phyloP scores from a whole-genome alignment of 2,113 vertebrate species.

The Pterocles gutturalis region DNA sequence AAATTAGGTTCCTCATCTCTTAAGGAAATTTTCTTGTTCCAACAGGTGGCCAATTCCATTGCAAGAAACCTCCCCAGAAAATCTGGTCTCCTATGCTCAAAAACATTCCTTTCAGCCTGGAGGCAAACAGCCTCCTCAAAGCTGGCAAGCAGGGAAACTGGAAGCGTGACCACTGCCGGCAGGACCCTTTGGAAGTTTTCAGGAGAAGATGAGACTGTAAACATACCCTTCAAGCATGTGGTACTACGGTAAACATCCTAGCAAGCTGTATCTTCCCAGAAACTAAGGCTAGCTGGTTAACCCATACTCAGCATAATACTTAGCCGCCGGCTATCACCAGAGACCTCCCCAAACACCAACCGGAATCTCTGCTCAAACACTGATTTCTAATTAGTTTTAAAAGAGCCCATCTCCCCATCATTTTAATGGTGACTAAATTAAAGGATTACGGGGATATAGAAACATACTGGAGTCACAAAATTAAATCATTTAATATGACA shows the following conservation, averaged over 20 bases:
- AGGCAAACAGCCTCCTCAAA: background rate
- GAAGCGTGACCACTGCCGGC: background rate
- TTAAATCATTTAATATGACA: background rate
- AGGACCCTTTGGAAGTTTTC: background rate
- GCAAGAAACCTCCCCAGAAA: background rate
- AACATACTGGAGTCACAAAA: background rate
- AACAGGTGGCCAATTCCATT: background rate
- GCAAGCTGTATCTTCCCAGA: background rate
- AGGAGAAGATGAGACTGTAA: background rate
- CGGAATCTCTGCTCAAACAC: background rate
- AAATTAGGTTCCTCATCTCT: background rate
- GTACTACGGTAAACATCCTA: background rate
- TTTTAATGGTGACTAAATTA: background rate
- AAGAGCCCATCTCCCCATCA: fast-evolving
- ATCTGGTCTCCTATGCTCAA: background rate
- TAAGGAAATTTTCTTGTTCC: background rate
- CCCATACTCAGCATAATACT: background rate
- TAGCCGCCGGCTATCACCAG: background rate
- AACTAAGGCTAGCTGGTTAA: background rate
- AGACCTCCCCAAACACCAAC: background rate
- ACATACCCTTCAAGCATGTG: background rate
- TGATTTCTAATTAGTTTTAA: background rate
- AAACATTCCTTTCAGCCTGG: background rate
- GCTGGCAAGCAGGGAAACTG: background rate
- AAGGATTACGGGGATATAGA: background rate